Percentiles rank a stretch among this genome's conserved stretches.
phyloP scores from a whole-genome alignment of 2,888 invertebrate species.

The Scrobipalpa costella region DNA sequence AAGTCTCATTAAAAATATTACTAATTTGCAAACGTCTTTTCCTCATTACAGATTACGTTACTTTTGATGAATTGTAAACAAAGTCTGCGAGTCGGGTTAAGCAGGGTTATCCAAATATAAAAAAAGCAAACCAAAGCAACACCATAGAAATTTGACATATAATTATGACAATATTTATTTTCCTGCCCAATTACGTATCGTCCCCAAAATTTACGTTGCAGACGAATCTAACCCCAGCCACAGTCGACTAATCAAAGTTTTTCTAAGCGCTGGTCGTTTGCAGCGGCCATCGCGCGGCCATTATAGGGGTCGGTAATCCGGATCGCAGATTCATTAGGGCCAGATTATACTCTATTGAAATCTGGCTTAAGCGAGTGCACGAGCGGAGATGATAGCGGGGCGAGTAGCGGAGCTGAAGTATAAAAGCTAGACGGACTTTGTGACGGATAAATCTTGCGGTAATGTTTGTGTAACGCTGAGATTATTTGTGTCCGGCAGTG shows the following conservation, averaged over 20 bases:
- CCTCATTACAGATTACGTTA: not conserved
- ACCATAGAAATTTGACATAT: too few species aligned
- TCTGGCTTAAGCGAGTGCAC: conserved; percentile 71
- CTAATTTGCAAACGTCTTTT: not conserved
- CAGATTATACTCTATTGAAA: conserved; percentile 82
- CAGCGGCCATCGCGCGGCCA: conserved; percentile 63
- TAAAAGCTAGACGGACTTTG: too few species aligned
- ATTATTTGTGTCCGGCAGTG: too few species aligned
- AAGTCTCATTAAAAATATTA: not conserved
- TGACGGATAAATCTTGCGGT: not conserved
- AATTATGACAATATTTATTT: too few species aligned
- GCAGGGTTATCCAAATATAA: too few species aligned
- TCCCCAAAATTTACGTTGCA: not conserved
- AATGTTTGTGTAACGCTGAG: not conserved
- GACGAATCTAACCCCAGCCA: not conserved
- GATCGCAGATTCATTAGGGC: conserved; percentile 81
- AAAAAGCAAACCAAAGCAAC: too few species aligned
- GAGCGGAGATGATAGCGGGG: conserved; percentile 50
- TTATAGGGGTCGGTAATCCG: conserved; percentile 76
- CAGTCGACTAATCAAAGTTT: conserved; percentile 68
- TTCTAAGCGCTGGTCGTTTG: conserved; percentile 70
- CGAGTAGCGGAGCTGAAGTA: conserved; percentile 1
- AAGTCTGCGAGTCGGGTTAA: too few species aligned
- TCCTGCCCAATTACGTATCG: too few species aligned
- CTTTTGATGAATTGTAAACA: too few species aligned